Conservation (phyloP, 2,888 invertebrate species). For the Papilio demoleus region DNA sequence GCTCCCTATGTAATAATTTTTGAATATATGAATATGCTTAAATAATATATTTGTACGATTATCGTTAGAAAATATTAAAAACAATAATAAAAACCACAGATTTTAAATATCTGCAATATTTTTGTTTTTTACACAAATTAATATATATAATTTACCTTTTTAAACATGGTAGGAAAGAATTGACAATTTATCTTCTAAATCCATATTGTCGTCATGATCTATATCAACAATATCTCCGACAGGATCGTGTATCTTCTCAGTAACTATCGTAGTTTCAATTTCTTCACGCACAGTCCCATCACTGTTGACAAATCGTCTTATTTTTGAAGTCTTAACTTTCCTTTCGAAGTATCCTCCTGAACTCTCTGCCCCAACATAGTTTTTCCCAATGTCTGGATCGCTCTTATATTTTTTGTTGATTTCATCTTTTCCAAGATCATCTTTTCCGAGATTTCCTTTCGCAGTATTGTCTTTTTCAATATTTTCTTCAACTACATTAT, state of each 20-base stretch:
- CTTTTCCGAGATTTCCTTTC: background rate
- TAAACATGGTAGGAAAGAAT: background rate
- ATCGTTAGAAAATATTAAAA: too few relatives aligned
- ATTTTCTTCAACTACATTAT: background rate
- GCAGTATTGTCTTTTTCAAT: background rate
- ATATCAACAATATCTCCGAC: conserved; percentile 45
- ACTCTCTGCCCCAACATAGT: conserved; percentile 38
- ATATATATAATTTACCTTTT: background rate
- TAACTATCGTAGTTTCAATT: conserved; percentile 51
- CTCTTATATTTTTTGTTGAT: background rate
- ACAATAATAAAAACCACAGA: too few relatives aligned
- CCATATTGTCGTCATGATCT: conserved; percentile 44
- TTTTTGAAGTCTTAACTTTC: conserved; percentile 52
- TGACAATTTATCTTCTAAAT: conserved; percentile 43
- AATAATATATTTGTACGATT: too few relatives aligned
- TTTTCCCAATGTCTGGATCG: background rate
- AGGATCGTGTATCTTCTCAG: conserved; percentile 50
- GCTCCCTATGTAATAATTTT: background rate
- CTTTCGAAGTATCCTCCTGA: conserved; percentile 54
- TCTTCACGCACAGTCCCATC: conserved; percentile 58
- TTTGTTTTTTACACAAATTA: background rate
- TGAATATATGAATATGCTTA: too few relatives aligned
- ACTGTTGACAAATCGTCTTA: conserved; percentile 51
- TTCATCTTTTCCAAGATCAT: background rate
- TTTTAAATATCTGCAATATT: background rate